Conservation (phyloP, 2,888 invertebrate genomes). For the Lasius fuliginosus region DNA sequence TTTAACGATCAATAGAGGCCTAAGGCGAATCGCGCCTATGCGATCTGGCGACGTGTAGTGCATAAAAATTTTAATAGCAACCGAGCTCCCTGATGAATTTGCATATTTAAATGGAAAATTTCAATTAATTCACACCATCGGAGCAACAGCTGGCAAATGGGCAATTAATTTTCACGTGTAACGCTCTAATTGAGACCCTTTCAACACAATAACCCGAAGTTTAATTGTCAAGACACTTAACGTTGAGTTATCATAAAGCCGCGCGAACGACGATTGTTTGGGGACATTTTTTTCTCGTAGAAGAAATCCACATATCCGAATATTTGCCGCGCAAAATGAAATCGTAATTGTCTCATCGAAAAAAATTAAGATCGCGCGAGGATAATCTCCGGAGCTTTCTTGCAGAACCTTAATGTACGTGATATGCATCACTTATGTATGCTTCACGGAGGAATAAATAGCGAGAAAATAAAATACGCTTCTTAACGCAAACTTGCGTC, state of each 20-base stretch:
- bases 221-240: conserved; percentile 1
- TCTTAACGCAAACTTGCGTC: conserved; percentile 34
- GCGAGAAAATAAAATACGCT: conserved; percentile 23
- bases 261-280: neutral
- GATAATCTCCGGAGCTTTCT: no score
- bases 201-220: neutral
- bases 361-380: neutral
- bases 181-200: conserved; percentile 1
- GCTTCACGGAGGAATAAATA: conserved; percentile 16
- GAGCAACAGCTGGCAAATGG: neutral
- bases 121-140: conserved; percentile 12
- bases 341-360: neutral
- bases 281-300: neutral
- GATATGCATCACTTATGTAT: neutral
- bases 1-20: conserved; percentile 38
- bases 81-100: neutral
- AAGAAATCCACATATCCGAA: neutral
- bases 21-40: neutral
- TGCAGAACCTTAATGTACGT: neutral
- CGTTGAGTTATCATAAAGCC: neutral
- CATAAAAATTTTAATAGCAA: conserved; percentile 28
- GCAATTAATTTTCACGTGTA: conserved; percentile 1
- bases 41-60: neutral
- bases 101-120: conserved; percentile 24
- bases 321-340: neutral